Percentiles rank a stretch among this genome's conserved stretches.
These are phyloP conservation scores for Melanerpes formicivorus DNA, from an alignment of 2,113 vertebrate species.

Conservation along the genomic window DNA sequence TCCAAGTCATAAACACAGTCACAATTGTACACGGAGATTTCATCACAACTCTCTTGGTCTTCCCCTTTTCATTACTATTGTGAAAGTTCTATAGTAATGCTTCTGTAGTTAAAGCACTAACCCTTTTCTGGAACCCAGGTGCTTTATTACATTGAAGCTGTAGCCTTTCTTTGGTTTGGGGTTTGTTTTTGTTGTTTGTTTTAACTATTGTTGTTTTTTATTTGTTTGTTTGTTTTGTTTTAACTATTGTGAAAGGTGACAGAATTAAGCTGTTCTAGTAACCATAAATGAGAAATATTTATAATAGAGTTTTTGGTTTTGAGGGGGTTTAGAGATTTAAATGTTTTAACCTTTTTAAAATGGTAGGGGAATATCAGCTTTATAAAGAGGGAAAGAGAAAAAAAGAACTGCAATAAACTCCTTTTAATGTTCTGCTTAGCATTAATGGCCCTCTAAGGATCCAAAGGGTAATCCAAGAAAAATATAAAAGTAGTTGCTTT, in stretches of 20 bases:
- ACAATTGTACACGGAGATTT: background rate
- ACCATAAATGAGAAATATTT: background rate
- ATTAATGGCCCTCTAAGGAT: background rate
- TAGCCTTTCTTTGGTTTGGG: background rate
- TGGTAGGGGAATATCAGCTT: background rate
- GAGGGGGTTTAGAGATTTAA: background rate
- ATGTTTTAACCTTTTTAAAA: background rate
- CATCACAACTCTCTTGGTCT: background rate
- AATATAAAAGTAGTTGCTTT: background rate
- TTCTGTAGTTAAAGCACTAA: background rate
- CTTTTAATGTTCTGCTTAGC: background rate
- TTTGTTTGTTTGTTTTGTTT: background rate
- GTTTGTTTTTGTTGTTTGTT: too few relatives aligned
- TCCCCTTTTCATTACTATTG: background rate
- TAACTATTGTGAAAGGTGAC: background rate
- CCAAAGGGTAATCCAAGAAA: background rate
- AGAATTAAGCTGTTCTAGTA: background rate
- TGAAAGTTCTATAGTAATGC: background rate
- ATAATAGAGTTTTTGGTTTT: rapidly evolving
- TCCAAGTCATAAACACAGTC: background rate
- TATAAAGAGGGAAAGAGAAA: background rate
- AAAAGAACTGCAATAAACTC: background rate
- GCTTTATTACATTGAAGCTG: background rate
- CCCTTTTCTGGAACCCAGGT: background rate
- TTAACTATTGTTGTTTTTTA: too few relatives aligned